Evolutionary conservation across 2,113 vertebrate species (phyloP).

Genomic region (Sigmodon hispidus): DNA sequence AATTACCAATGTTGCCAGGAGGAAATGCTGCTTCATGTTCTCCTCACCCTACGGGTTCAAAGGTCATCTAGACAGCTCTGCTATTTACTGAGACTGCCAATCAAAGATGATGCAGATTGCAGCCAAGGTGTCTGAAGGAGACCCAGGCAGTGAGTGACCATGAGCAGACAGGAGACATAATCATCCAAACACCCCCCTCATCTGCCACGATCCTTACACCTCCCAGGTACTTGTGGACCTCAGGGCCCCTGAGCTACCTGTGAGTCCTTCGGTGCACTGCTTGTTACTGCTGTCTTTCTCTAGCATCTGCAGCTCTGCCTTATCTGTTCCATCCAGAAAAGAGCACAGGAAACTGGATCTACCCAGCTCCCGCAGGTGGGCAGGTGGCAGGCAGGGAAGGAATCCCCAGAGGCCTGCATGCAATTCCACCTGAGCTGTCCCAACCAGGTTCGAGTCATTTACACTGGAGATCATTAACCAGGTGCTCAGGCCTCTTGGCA

Average conservation of each 20-base stretch:
- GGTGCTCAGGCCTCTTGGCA: background rate
- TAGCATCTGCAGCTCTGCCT: background rate
- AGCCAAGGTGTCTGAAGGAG: background rate
- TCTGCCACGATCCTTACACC: background rate
- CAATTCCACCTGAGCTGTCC: background rate
- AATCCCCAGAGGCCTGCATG: background rate
- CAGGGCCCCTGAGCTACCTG: background rate
- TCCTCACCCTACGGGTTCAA: background rate
- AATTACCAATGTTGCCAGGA: background rate
- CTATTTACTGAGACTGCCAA: background rate
- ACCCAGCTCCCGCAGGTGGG: slow-evolving; percentile 60
- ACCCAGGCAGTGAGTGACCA: background rate
- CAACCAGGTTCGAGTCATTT: background rate
- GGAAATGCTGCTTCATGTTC: background rate
- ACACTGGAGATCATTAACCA: slow-evolving; percentile 74
- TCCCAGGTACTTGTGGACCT: background rate
- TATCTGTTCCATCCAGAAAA: background rate
- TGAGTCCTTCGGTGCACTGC: background rate
- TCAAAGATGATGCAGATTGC: background rate
- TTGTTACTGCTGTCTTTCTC: background rate
- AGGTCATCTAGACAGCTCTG: background rate
- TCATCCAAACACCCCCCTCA: background rate
- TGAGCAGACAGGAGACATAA: background rate
- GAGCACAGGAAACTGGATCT: slow-evolving; percentile 21
- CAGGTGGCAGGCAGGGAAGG: slow-evolving; percentile 4